A percentile compares a stretch with the other conserved stretches of the same genome.
These are phyloP conservation scores for Diglossa brunneiventris DNA, from an alignment of 2,113 vertebrate species.

Conservation along the genomic window DNA sequence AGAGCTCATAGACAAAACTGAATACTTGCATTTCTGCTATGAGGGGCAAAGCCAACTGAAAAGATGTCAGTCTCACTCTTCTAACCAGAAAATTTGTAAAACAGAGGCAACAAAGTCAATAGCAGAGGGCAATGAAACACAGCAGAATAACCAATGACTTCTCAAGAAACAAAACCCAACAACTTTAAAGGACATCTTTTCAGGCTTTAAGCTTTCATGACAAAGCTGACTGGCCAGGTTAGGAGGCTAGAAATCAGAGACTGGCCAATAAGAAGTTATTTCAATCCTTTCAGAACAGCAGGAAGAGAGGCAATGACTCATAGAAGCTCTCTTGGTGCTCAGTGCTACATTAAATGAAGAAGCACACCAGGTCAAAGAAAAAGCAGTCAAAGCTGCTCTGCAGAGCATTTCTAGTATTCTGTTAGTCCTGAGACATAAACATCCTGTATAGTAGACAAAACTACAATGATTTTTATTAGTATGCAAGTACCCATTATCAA, in stretches of 20 bases:
- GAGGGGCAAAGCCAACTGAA: neutral
- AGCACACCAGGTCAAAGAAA: neutral
- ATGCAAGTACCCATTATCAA: neutral
- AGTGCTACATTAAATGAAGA: neutral
- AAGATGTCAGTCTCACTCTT: neutral
- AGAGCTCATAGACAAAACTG: neutral
- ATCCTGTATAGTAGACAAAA: neutral
- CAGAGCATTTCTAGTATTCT: neutral
- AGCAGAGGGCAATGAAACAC: neutral
- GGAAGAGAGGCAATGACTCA: neutral
- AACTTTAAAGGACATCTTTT: neutral
- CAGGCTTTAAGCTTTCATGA: neutral
- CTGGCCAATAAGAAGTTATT: neutral
- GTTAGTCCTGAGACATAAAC: neutral
- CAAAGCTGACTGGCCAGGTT: neutral
- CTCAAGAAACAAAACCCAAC: neutral
- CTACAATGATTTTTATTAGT: neutral
- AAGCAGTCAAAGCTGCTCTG: neutral
- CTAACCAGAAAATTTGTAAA: neutral
- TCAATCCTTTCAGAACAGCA: neutral
- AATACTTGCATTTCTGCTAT: neutral
- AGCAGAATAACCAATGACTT: neutral
- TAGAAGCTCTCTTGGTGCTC: neutral
- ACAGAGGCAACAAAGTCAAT: neutral
- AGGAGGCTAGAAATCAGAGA: neutral